These are phyloP conservation scores for Poeciliopsis paucimaculata DNA, from an alignment of 2,797 vertebrate genomes.

Conservation along the genomic window DNA sequence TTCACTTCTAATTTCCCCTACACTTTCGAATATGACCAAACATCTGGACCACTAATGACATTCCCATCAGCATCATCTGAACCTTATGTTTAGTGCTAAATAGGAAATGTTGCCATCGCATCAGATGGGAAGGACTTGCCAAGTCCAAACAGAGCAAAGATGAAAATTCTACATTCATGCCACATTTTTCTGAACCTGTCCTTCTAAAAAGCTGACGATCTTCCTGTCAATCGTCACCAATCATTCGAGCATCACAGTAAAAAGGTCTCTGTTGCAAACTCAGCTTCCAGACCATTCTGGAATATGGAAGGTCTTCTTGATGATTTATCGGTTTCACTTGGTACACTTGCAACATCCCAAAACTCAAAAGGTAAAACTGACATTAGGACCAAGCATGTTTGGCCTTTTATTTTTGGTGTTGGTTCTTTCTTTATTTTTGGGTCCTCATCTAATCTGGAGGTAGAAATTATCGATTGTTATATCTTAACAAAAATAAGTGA, in stretches of 20 bases:
- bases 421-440: not conserved
- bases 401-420: not conserved
- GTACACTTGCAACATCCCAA: not conserved
- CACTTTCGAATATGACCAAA: conserved; percentile 1
- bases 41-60: conserved; percentile 2
- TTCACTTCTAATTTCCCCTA: not conserved
- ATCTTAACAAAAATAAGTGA: not conserved
- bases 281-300: not conserved
- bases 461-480: not conserved
- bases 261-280: not conserved
- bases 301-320: not conserved
- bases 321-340: not conserved
- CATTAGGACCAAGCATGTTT: not conserved
- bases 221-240: not conserved
- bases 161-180: not conserved
- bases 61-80: not conserved
- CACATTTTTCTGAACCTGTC: not conserved
- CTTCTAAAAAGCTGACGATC: not conserved
- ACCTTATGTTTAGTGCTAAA: conserved; percentile 5
- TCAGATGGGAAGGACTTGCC: not conserved
- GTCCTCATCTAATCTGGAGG: not conserved
- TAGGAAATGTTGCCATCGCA: not conserved
- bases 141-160: not conserved
- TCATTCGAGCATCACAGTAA: not conserved
- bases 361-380: not conserved